These are phyloP conservation scores for Mola mola DNA, from an alignment of 2,113 vertebrate genomes.

Conservation along the genomic window DNA sequence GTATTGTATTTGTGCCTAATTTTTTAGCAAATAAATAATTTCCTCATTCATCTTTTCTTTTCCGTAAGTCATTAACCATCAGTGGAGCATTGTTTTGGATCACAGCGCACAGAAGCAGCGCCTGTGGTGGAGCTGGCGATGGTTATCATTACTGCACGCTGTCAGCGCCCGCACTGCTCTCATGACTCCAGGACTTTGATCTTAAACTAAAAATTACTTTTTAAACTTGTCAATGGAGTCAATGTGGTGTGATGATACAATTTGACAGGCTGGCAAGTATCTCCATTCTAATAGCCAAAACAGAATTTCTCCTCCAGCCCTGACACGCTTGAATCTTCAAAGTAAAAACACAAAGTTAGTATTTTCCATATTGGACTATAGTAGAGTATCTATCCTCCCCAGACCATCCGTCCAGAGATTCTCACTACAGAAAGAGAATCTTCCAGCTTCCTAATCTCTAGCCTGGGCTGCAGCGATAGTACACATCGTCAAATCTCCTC, in stretches of 20 bases:
- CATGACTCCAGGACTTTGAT: slow-evolving; percentile 31
- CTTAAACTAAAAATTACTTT: slow-evolving; percentile 1
- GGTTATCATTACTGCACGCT: not conserved
- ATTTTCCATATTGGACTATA: slow-evolving; percentile 13
- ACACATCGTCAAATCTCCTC: slow-evolving; percentile 4
- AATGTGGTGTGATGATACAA: not conserved
- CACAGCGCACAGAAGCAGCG: slow-evolving; percentile 5
- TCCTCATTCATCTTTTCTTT: too few species aligned
- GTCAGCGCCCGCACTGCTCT: slow-evolving; percentile 15
- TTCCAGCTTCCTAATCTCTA: slow-evolving; percentile 17
- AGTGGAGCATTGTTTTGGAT: slow-evolving; percentile 23
- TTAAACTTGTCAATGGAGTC: not conserved
- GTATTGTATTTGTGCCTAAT: too few species aligned
- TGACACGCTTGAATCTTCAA: not conserved
- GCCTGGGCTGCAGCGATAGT: slow-evolving; percentile 8
- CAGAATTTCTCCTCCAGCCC: not conserved
- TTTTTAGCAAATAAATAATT: too few species aligned
- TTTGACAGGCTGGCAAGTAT: not conserved
- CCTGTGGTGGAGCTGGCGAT: slow-evolving; percentile 11
- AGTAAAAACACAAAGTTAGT: not conserved
- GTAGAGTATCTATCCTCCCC: not conserved
- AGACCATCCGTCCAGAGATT: slow-evolving; percentile 8
- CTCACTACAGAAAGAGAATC: not conserved
- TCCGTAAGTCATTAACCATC: too few species aligned
- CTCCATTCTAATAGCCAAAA: not conserved